Percentiles rank a stretch among this genome's conserved stretches.
Conservation (phyloP, 64 coral and sea anemone genomes). For the Montipora efflorescens region DNA sequence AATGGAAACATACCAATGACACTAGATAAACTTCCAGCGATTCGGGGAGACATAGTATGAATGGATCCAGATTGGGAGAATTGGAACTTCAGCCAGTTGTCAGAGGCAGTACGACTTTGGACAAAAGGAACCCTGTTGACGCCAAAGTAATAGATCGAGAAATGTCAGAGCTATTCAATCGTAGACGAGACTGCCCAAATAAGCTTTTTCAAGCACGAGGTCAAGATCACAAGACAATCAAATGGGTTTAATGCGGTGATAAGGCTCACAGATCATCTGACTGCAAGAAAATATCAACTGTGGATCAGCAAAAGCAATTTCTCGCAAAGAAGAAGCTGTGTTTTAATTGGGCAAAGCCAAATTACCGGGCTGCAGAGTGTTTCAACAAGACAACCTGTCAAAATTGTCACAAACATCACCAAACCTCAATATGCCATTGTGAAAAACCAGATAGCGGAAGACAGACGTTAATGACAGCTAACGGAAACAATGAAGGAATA, state of each 20-base stretch:
- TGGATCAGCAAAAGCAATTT: constrained; percentile 25
- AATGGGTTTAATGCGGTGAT: constrained; percentile 57
- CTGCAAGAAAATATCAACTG: constrained; percentile 24
- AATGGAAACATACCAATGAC: not conserved
- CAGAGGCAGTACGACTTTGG: not conserved
- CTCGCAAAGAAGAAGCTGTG: constrained; percentile 41
- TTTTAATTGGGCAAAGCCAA: constrained; percentile 40
- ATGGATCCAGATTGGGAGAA: not conserved
- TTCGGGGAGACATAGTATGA: not conserved
- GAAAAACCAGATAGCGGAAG: not conserved
- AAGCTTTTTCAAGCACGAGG: not conserved
- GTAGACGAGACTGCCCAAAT: not conserved
- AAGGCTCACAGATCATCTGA: constrained; percentile 10
- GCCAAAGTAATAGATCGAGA: not conserved
- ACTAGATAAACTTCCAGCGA: not conserved
- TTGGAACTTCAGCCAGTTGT: not conserved
- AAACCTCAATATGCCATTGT: constrained; percentile 43
- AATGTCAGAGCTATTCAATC: not conserved
- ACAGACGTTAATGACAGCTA: not conserved
- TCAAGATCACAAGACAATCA: not conserved
- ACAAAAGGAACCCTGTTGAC: not conserved
- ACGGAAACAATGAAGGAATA: constrained; percentile 22
- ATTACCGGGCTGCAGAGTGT: not conserved
- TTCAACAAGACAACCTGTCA: constrained; percentile 5
- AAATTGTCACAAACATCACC: constrained; percentile 49